Evolutionary conservation across 1,140 invertebrate species (phyloP).

Genomic region (Manduca sexta): DNA sequence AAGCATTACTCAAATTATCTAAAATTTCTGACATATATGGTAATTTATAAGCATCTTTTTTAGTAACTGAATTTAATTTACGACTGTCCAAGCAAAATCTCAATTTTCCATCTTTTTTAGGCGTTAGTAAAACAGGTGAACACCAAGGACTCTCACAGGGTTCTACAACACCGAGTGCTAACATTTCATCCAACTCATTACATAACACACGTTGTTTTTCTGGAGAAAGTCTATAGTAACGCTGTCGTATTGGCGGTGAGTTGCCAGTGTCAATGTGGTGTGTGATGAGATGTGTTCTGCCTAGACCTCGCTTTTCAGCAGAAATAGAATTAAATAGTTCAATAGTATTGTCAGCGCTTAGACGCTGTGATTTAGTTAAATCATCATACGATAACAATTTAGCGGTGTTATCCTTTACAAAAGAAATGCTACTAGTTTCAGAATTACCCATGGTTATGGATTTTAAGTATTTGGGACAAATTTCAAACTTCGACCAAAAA

Average conservation of each 20-base stretch:
- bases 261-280: constrained; percentile 24
- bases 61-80: constrained; percentile 44
- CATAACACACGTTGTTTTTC: background rate
- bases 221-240: constrained; percentile 6
- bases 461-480: constrained; percentile 10
- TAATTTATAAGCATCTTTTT: constrained; percentile 36
- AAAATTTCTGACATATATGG: constrained; percentile 26
- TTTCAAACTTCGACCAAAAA: constrained; percentile 6
- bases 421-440: background rate
- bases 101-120: constrained; percentile 25
- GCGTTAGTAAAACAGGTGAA: constrained; percentile 27
- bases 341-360: background rate
- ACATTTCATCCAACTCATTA: background rate
- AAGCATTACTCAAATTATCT: constrained; percentile 24
- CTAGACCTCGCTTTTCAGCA: constrained; percentile 17
- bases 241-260: constrained; percentile 17
- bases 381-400: background rate
- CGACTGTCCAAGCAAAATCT: constrained; percentile 47
- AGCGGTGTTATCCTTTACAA: background rate
- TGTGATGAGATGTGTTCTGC: constrained; percentile 16
- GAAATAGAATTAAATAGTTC: constrained; percentile 6
- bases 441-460: background rate
- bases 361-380: background rate
- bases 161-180: constrained; percentile 10
- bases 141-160: constrained; percentile 28